A percentile compares a stretch with the other conserved stretches of the same genome.
phyloP scores from a whole-genome alignment of 1,140 invertebrate species.

The Cotesia chilonis region DNA sequence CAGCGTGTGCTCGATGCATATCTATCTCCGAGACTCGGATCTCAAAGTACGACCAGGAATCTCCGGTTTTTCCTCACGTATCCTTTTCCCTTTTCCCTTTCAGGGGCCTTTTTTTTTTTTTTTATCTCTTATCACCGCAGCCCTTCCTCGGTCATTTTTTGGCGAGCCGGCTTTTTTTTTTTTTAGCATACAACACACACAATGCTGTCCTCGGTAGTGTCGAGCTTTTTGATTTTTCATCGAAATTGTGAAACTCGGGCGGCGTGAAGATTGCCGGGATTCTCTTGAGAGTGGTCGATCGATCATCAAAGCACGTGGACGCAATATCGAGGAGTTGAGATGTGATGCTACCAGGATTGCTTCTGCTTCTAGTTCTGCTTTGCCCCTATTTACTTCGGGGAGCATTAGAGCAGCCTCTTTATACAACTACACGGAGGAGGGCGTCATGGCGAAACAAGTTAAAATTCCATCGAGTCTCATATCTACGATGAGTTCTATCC shows the following conservation, averaged over 20 bases:
- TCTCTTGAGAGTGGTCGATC: constrained; percentile 35
- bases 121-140: constrained; percentile 1
- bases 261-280: constrained; percentile 39
- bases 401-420: too few species aligned
- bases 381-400: too few species aligned
- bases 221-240: constrained; percentile 29
- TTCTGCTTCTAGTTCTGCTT: too few species aligned
- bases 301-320: constrained; percentile 42
- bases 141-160: not conserved
- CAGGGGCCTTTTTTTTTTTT: not conserved
- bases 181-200: too few species aligned
- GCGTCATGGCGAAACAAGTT: constrained; percentile 29
- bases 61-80: constrained; percentile 26
- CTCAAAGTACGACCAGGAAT: constrained; percentile 7
- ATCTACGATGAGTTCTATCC: constrained; percentile 30
- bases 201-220: not conserved
- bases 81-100: not conserved
- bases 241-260: constrained; percentile 40
- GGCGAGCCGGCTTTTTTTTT: too few species aligned
- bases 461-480: constrained; percentile 40
- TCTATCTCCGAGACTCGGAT: constrained; percentile 17
- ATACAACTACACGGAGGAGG: too few species aligned
- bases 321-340: constrained; percentile 35
- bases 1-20: constrained; percentile 33
- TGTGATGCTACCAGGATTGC: too few species aligned